These are phyloP conservation scores for Scrobipalpa atriplicella DNA, from an alignment of 2,888 invertebrate species.

Conservation along the genomic window DNA sequence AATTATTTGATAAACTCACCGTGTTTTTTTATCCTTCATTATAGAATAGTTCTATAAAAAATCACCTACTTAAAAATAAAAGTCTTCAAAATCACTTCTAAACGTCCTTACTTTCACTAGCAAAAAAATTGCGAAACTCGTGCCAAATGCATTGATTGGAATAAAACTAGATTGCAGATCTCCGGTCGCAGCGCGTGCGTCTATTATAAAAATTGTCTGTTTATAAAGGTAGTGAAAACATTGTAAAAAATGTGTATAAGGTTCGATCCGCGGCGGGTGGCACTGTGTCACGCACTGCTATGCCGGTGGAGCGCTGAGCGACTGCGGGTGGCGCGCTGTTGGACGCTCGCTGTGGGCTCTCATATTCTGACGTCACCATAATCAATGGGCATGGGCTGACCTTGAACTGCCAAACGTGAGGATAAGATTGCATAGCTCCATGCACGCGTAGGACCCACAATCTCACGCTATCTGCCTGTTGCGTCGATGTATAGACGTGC, in stretches of 20 bases:
- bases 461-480: constrained; percentile 5
- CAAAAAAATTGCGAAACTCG: constrained; percentile 34
- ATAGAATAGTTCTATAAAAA: constrained; percentile 33
- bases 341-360: constrained; percentile 26
- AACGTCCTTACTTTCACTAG: constrained; percentile 44
- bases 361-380: constrained; percentile 45
- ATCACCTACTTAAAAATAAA: constrained; percentile 29
- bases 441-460: neutral
- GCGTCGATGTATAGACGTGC: neutral
- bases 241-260: constrained; percentile 61
- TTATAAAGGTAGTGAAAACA: constrained; percentile 51
- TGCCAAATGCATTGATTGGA: constrained; percentile 26
- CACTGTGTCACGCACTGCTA: constrained; percentile 31
- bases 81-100: constrained; percentile 32
- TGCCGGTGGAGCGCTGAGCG: constrained; percentile 37
- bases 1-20: constrained; percentile 47
- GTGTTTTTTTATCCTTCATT: constrained; percentile 62
- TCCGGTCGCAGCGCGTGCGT: constrained; percentile 23
- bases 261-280: constrained; percentile 36
- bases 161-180: constrained; percentile 27
- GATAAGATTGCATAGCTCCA: constrained; percentile 32
- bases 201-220: constrained; percentile 40
- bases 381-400: constrained; percentile 53
- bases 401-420: constrained; percentile 47
- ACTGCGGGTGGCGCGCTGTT: constrained; percentile 36